Conservation (phyloP, 1,140 invertebrate species). For the Drosophila eugracilis region DNA sequence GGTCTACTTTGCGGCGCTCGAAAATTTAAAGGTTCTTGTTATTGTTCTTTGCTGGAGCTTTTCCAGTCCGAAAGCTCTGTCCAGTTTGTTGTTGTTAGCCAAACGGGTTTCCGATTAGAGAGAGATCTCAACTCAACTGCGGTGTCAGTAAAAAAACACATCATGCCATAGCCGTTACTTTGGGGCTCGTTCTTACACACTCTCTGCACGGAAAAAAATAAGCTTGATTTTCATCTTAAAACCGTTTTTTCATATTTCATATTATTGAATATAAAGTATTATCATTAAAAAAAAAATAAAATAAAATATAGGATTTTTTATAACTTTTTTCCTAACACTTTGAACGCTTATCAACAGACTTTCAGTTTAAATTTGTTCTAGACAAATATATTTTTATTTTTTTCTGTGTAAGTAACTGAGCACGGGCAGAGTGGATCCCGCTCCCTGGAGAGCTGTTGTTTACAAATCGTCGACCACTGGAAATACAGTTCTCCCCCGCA, state of each 20-base stretch:
- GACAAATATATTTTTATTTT: slow-evolving; percentile 1
- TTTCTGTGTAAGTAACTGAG: slow-evolving; percentile 11
- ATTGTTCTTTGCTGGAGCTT: slow-evolving; percentile 38
- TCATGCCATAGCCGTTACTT: slow-evolving; percentile 73
- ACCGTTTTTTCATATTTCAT: too few relatives aligned
- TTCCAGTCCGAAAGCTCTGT: slow-evolving; percentile 66
- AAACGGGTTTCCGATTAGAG: slow-evolving; percentile 64
- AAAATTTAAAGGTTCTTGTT: slow-evolving; percentile 31
- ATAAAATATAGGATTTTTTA: neutral
- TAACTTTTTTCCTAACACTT: neutral
- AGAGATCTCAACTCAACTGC: slow-evolving; percentile 39
- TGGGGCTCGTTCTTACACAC: slow-evolving; percentile 20
- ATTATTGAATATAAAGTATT: too few relatives aligned
- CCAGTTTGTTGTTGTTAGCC: slow-evolving; percentile 32
- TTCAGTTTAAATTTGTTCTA: neutral
- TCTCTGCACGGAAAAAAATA: slow-evolving; percentile 13
- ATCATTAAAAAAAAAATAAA: too few relatives aligned
- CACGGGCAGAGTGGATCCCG: slow-evolving; percentile 11
- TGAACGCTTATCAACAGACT: too few relatives aligned
- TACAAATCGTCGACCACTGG: slow-evolving; percentile 61
- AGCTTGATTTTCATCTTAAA: too few relatives aligned
- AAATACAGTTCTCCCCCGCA: slow-evolving; percentile 12
- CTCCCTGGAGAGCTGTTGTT: slow-evolving; percentile 56
- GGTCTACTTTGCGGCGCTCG: slow-evolving; percentile 36
- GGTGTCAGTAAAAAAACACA: slow-evolving; percentile 37